Evolutionary conservation across 2,113 vertebrate genomes (phyloP), one percentile per base, ranked within the genome.

Genomic region (Phyllopteryx taeniolatus): DNA sequence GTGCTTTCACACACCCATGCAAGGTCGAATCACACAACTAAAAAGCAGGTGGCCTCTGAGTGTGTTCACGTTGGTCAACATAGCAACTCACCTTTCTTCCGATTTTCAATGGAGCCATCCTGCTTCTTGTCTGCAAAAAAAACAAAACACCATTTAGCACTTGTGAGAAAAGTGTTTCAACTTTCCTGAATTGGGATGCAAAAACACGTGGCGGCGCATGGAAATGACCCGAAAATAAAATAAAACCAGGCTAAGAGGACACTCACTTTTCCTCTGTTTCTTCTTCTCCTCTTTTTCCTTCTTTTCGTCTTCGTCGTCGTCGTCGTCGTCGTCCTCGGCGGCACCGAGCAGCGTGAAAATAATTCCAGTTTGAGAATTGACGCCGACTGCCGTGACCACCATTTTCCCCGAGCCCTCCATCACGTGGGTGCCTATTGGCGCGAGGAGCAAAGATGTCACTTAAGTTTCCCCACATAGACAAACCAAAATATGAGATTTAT

Each of bases 351-450:
- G 93, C 53, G 96, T 98, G 88, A 98, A 98, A 86, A 99, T 99
- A 85, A 99, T 99, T 95, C 98, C 98, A 94, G 96, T 98, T 92
- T 99, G 98, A 77, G 98, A 99, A 90, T 99, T 99, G 72, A 98
- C 90, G 80, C 98, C 98, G 70, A 99, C 95, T 81, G 96, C 98
- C 78, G 96, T 98, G 84, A 99, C 97, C 56, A 99, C 88, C 95
- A 99, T 98, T 94, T 97, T 96, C 91, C 96, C 97, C 88, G 97
- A 99, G 86, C 98, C 97, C 92, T 99, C 98, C 97, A 99, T 99
- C 82, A 99, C 97, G 84, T 99, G 97, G 74, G 98, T 99, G 87
- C 98, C 98, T 99, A 75, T 27, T 83, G 83, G 88, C 49, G 86
- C 74, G 71, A 73, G 42, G 10, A 75, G 53, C 66, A 72, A 42